phyloP scores from a whole-genome alignment of 2,113 vertebrate species.

The Myrmecophaga tridactyla region DNA sequence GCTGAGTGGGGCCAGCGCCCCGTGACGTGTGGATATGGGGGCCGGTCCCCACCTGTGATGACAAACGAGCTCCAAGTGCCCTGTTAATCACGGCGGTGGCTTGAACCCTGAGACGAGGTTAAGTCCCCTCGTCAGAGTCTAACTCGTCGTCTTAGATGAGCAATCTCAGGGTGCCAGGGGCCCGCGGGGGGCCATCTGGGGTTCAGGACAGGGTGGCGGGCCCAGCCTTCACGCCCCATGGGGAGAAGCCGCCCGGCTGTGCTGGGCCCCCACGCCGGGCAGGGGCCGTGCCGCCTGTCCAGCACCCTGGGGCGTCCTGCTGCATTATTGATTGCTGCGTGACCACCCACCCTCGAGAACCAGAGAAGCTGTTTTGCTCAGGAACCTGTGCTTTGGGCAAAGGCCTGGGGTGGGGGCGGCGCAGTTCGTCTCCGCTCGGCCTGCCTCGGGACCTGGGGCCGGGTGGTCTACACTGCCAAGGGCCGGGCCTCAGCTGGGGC shows the following conservation, averaged over 20 bases:
- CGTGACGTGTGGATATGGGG: constrained; percentile 84
- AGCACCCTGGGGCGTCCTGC: background rate
- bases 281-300: too few relatives aligned
- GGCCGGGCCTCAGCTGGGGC: background rate
- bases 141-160: too few relatives aligned
- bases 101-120: too few relatives aligned
- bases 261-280: too few relatives aligned
- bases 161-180: constrained; percentile 77
- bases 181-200: constrained; percentile 52
- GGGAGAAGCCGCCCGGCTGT: too few relatives aligned
- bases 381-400: too few relatives aligned
- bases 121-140: too few relatives aligned
- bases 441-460: too few relatives aligned
- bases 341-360: background rate
- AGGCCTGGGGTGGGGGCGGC: too few relatives aligned
- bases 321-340: background rate
- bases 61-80: constrained; percentile 94
- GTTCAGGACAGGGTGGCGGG: too few relatives aligned
- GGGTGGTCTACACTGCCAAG: background rate
- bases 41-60: constrained; percentile 88
- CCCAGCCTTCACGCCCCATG: rapidly evolving
- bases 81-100: constrained; percentile 95
- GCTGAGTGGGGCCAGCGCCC: constrained; percentile 78
- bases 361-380: rapidly evolving
- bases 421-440: background rate